These are phyloP conservation scores for Heliothis peltigera DNA, from an alignment of 2,888 invertebrate genomes.

Conservation along the genomic window DNA sequence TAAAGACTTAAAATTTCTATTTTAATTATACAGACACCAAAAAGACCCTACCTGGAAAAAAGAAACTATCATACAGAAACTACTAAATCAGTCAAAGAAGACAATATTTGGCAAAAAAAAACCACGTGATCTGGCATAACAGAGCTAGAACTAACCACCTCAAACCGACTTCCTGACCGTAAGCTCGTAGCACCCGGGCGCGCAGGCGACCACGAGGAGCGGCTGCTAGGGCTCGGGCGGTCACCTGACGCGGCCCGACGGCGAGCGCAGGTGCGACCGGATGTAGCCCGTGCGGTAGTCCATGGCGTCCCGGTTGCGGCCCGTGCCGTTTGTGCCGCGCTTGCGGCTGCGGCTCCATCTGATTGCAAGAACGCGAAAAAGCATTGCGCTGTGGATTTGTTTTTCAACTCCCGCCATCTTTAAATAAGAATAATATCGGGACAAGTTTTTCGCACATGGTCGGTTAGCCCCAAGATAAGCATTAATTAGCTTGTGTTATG, in stretches of 20 bases:
- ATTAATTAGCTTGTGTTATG: no score
- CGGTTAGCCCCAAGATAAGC: no score
- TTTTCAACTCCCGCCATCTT: no score
- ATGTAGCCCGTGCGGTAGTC: conserved; percentile 97
- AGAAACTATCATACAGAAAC: no score
- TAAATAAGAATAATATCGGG: no score
- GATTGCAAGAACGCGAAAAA: conserved; percentile 33
- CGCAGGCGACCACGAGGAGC: conserved; percentile 50
- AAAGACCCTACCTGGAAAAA: no score
- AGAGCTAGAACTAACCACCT: conserved; percentile 39
- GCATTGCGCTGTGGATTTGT: no score
- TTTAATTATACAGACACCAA: no score
- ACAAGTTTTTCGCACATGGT: no score
- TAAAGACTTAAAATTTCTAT: no score
- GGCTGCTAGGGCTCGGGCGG: conserved; percentile 79
- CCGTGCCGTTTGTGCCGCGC: conserved; percentile 84
- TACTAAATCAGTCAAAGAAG: no score
- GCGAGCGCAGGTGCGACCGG: conserved; percentile 97
- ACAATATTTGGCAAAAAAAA: no score
- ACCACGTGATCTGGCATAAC: conserved; percentile 25
- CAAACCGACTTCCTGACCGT: conserved; percentile 53
- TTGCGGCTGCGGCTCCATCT: conserved; percentile 96
- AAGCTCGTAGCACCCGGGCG: conserved; percentile 47
- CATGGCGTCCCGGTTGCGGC: conserved; percentile 91
- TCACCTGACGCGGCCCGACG: conserved; percentile 98